A percentile compares a stretch with the other conserved stretches of the same genome.
Evolutionary conservation across 1,140 invertebrate genomes (phyloP).

Genomic region (Gerris buenoi): DNA sequence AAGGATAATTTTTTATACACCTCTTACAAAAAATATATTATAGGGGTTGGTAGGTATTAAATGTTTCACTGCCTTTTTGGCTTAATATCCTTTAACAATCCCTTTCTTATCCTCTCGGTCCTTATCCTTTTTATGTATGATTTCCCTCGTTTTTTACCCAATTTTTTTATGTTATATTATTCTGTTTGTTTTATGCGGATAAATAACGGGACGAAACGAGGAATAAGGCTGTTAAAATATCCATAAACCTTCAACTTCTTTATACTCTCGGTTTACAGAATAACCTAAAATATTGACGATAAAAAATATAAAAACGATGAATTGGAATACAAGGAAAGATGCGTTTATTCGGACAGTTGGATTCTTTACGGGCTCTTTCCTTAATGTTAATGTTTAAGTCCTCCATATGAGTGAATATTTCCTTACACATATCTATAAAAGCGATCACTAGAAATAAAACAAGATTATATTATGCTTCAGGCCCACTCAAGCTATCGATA

Average conservation of each 20-base stretch:
- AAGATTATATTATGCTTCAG: neutral
- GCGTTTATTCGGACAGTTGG: neutral
- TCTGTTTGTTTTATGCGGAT: slow-evolving; percentile 5
- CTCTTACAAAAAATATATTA: no score
- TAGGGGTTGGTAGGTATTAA: no score
- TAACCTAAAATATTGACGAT: slow-evolving; percentile 25
- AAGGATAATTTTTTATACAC: no score
- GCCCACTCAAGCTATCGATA: neutral
- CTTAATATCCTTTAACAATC: no score
- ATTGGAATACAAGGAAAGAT: neutral
- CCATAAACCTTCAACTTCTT: slow-evolving; percentile 18
- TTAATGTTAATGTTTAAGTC: neutral
- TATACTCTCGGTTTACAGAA: no score
- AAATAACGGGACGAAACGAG: slow-evolving; percentile 13
- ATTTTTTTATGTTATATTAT: neutral
- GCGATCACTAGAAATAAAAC: neutral
- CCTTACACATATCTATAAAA: neutral
- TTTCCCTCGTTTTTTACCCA: neutral
- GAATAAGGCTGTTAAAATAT: slow-evolving; percentile 33
- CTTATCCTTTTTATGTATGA: slow-evolving; percentile 8
- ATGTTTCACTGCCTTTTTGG: no score
- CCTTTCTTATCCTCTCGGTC: neutral
- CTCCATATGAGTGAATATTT: neutral
- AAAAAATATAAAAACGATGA: slow-evolving; percentile 12
- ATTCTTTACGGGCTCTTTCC: neutral